Conservation (phyloP, 2,888 invertebrate species). For the Chamaedrilus cognettii region DNA sequence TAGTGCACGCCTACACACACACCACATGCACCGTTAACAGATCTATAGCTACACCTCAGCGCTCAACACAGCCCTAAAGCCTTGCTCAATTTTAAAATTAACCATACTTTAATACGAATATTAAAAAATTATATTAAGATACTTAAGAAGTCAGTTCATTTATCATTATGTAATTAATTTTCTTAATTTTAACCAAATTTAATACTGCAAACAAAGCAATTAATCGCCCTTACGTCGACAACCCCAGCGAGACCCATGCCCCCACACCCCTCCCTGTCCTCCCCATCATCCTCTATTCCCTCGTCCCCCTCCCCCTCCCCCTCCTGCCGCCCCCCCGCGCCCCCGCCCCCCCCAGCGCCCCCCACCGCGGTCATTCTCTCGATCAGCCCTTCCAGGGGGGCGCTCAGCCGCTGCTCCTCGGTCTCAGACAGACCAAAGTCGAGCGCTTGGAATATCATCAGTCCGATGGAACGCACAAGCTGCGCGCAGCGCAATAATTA, state of each 20-base stretch:
- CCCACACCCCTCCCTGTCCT: constrained; percentile 25
- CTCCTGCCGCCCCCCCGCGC: constrained; percentile 65
- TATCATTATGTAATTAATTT: too few species aligned
- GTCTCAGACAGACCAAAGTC: constrained; percentile 84
- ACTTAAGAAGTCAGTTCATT: too few species aligned
- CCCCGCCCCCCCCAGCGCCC: constrained; percentile 80
- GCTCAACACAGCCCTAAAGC: too few species aligned
- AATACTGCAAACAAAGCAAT: too few species aligned
- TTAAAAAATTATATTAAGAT: too few species aligned
- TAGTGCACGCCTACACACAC: constrained; percentile 49
- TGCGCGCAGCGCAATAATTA: too few species aligned
- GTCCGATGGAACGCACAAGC: constrained; percentile 66
- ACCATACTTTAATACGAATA: too few species aligned
- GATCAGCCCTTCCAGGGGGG: constrained; percentile 82
- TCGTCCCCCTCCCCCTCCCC: constrained; percentile 26
- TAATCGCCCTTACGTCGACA: constrained; percentile 87
- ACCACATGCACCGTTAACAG: too few species aligned
- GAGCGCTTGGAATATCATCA: constrained; percentile 83
- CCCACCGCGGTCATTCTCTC: constrained; percentile 78
- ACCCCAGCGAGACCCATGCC: constrained; percentile 69
- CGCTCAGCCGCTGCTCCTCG: constrained; percentile 84
- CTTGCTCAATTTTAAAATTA: too few species aligned
- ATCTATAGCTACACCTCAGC: too few species aligned
- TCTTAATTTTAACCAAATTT: too few species aligned
- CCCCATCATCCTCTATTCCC: constrained; percentile 33